phyloP scores from a whole-genome alignment of 2,797 vertebrate genomes.

The Lepus townsendii region DNA sequence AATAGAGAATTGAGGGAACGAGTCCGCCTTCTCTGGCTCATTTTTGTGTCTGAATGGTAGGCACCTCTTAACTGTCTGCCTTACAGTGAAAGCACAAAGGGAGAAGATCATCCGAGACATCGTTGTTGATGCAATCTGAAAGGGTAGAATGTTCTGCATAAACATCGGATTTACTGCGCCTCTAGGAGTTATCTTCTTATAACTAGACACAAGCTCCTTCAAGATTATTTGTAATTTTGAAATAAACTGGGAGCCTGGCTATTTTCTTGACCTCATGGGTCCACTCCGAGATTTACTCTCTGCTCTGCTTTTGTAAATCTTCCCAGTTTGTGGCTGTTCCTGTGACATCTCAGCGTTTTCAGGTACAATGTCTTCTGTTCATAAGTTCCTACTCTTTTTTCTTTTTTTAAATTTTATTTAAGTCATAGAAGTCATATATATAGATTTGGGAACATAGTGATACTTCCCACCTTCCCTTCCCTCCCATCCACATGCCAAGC shows the following conservation, averaged over 20 bases:
- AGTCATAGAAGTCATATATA: too few species aligned
- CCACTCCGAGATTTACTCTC: neutral
- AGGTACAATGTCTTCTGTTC: neutral
- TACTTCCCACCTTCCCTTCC: too few species aligned
- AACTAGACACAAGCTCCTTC: neutral
- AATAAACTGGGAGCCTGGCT: neutral
- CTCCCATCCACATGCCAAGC: too few species aligned
- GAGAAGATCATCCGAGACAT: rapidly evolving
- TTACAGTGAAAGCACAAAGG: neutral
- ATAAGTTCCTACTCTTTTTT: neutral
- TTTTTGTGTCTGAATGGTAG: neutral
- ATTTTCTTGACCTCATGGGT: neutral
- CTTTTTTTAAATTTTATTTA: too few species aligned
- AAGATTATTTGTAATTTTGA: neutral
- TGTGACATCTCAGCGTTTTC: neutral
- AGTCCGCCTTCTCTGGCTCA: neutral
- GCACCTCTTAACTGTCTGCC: neutral
- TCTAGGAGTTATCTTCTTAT: neutral
- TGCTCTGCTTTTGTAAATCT: neutral
- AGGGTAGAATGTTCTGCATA: rapidly evolving
- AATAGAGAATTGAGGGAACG: too few species aligned
- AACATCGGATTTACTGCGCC: neutral
- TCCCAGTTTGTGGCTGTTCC: neutral
- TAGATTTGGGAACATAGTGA: too few species aligned
- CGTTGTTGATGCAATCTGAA: too few species aligned